Conservation (phyloP, 2,888 invertebrate genomes). For the Sinodicranocentrus sp. region DNA sequence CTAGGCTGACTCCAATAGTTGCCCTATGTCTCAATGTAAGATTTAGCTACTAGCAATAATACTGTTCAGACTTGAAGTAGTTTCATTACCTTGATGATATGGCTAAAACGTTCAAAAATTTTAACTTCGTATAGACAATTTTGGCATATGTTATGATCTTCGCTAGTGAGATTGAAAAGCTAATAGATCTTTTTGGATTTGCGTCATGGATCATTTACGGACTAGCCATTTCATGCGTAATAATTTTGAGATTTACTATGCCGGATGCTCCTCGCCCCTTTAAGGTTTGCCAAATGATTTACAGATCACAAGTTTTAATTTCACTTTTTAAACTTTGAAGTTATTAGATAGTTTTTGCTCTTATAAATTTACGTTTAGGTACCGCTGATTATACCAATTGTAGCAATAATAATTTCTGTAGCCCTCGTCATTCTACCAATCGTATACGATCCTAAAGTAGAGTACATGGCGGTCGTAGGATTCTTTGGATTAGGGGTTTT, state of each 20-base stretch:
- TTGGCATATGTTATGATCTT: constrained; percentile 94
- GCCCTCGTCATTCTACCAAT: constrained; percentile 80
- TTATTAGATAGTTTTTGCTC: too few species aligned
- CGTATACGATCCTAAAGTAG: constrained; percentile 79
- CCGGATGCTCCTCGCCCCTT: constrained; percentile 95
- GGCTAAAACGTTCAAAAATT: too few species aligned
- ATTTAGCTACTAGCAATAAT: constrained; percentile 66
- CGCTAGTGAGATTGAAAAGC: constrained; percentile 94
- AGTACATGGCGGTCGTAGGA: constrained; percentile 79
- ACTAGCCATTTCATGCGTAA: constrained; percentile 93
- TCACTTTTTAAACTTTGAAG: too few species aligned
- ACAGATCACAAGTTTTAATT: too few species aligned
- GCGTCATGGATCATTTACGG: constrained; percentile 99
- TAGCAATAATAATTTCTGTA: constrained; percentile 78
- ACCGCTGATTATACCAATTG: constrained; percentile 78
- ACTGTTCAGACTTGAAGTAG: too few species aligned
- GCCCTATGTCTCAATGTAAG: constrained; percentile 96
- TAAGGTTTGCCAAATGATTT: constrained; percentile 82
- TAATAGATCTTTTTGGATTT: constrained; percentile 99
- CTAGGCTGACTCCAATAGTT: constrained; percentile 93
- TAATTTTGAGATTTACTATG: constrained; percentile 94
- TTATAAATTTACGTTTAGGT: constrained; percentile 78
- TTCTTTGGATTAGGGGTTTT: constrained; percentile 79
- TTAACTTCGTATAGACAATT: constrained; percentile 85
- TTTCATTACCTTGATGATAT: too few species aligned